These are phyloP conservation scores for Zophobas morio DNA, from an alignment of 1,140 invertebrate species.

Conservation along the genomic window DNA sequence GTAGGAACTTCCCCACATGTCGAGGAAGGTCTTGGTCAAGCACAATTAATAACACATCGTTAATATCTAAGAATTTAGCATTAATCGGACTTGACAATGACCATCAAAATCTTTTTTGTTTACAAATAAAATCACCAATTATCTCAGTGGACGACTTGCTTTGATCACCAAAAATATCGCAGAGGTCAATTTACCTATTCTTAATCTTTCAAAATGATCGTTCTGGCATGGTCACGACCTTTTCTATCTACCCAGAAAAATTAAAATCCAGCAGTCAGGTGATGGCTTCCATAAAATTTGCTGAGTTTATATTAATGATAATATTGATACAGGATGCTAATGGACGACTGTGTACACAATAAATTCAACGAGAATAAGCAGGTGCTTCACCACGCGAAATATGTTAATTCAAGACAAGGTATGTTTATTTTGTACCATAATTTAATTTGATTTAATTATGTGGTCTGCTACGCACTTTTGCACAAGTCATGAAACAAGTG, in stretches of 20 bases:
- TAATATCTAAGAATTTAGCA: constrained; percentile 27
- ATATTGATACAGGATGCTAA: constrained; percentile 28
- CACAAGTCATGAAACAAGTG: neutral
- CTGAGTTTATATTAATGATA: neutral
- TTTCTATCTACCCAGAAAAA: neutral
- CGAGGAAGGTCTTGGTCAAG: constrained; percentile 9
- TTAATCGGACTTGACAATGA: constrained; percentile 43
- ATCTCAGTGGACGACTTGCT: too few relatives aligned
- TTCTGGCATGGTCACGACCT: neutral
- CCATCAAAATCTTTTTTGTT: neutral
- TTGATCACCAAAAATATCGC: too few relatives aligned
- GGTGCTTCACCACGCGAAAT: constrained; percentile 1
- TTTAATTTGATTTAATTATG: constrained; percentile 16
- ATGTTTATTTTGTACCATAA: constrained; percentile 11
- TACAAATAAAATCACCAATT: neutral
- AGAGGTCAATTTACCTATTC: too few relatives aligned
- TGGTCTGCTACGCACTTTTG: neutral
- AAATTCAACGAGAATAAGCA: constrained; percentile 8
- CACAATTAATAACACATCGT: constrained; percentile 26
- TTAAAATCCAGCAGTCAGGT: constrained; percentile 6
- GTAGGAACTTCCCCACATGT: neutral
- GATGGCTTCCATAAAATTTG: constrained; percentile 11
- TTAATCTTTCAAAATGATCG: neutral
- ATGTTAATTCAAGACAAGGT: constrained; percentile 14
- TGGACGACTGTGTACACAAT: constrained; percentile 23